Percentiles rank a stretch among this genome's conserved stretches.
Evolutionary conservation across 2,797 vertebrate genomes (phyloP).

Genomic region (Syngnathus rostellatus): DNA sequence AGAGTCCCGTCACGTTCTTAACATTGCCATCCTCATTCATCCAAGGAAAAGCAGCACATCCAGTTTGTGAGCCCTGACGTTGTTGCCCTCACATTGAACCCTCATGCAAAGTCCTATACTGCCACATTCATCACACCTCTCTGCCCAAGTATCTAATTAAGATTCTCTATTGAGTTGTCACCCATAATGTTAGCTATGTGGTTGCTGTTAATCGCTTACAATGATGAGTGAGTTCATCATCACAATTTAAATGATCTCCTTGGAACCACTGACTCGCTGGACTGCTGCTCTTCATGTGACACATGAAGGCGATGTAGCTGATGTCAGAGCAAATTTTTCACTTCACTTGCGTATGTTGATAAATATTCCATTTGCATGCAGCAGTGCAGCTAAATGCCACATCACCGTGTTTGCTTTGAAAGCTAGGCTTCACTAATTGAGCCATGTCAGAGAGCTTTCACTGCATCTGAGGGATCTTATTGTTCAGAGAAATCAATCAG

Average conservation of each 20-base stretch:
- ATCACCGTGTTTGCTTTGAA: no score
- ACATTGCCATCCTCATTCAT: not conserved
- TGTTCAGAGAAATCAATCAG: no score
- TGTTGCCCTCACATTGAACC: constrained; percentile 4
- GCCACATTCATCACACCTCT: not conserved
- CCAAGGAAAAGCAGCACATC: not conserved
- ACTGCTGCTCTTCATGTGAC: not conserved
- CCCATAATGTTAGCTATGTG: not conserved
- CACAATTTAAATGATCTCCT: not conserved
- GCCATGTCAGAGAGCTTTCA: no score
- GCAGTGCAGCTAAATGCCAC: no score
- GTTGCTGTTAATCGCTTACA: not conserved
- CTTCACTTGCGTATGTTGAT: no score
- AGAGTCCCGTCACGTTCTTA: not conserved
- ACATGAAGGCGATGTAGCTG: not conserved
- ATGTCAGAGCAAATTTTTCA: no score
- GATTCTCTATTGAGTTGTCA: not conserved
- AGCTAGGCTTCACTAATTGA: no score
- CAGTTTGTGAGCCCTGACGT: constrained; percentile 1
- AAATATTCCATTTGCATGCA: no score
- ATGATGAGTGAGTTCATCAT: not conserved
- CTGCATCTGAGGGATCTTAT: no score
- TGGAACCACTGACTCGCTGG: not conserved
- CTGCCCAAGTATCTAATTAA: not conserved
- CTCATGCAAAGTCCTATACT: not conserved